These are phyloP conservation scores for Drosophila leonis DNA, from an alignment of 2,888 invertebrate genomes.

Conservation along the genomic window DNA sequence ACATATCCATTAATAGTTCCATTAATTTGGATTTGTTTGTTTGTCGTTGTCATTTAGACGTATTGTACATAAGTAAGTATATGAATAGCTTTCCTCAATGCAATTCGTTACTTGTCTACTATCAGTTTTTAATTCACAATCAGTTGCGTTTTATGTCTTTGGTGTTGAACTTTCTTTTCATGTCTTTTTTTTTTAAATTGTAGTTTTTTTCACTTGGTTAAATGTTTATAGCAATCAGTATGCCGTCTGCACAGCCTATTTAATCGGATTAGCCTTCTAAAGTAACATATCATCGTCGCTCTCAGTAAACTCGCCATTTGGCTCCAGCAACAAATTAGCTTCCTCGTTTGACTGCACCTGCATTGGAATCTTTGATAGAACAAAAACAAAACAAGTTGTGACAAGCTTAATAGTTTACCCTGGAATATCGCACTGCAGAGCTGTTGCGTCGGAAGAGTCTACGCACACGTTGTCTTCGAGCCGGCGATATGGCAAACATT, in stretches of 20 bases:
- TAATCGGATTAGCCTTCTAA: constrained; percentile 51
- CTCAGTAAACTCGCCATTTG: constrained; percentile 83
- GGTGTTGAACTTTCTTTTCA: constrained; percentile 63
- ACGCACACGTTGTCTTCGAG: constrained; percentile 76
- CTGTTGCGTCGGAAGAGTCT: constrained; percentile 76
- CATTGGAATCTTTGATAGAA: neutral
- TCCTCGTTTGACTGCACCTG: constrained; percentile 84
- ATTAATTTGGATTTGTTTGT: constrained; percentile 40
- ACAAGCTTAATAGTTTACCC: constrained; percentile 61
- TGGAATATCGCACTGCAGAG: constrained; percentile 82
- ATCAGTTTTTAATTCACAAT: constrained; percentile 68
- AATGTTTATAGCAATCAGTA: constrained; percentile 48
- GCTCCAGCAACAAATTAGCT: constrained; percentile 83
- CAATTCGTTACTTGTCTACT: constrained; percentile 36
- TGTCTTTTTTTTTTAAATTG: constrained; percentile 39
- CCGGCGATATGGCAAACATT: constrained; percentile 79
- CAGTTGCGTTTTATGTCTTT: constrained; percentile 72
- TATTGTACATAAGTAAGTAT: constrained; percentile 60
- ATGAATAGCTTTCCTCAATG: constrained; percentile 27
- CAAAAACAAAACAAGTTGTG: too few relatives aligned
- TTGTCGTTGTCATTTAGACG: constrained; percentile 59
- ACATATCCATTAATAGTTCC: constrained; percentile 57
- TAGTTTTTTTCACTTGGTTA: constrained; percentile 36
- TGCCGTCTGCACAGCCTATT: constrained; percentile 22
- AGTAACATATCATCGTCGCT: constrained; percentile 84